These are phyloP conservation scores for Trachelus stipa DNA, from an alignment of 2,888 invertebrate species.

Conservation along the genomic window DNA sequence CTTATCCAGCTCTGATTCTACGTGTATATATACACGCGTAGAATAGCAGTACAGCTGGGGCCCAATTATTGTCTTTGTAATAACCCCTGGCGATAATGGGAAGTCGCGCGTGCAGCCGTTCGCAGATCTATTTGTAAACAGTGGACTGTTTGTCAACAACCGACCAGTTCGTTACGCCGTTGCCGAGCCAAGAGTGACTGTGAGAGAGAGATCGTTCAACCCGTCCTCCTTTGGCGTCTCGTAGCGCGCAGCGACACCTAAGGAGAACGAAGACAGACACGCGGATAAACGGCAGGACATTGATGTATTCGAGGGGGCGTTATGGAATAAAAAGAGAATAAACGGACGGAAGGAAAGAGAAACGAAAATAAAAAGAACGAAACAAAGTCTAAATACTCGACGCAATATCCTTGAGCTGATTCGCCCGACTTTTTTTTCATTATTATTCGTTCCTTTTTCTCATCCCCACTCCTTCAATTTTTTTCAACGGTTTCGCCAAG, in stretches of 20 bases:
- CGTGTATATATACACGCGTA: too few relatives aligned
- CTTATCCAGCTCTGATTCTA: background rate
- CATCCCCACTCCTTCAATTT: background rate
- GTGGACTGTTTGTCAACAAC: constrained; percentile 11
- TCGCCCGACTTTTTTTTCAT: background rate
- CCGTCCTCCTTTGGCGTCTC: background rate
- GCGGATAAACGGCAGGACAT: background rate
- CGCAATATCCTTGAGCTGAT: constrained; percentile 6
- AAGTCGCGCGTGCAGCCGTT: background rate
- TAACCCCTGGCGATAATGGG: background rate
- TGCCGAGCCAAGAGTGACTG: background rate
- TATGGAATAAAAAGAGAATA: background rate
- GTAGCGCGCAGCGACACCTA: background rate
- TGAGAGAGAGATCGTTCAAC: constrained; percentile 12
- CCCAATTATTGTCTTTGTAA: background rate
- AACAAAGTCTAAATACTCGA: background rate
- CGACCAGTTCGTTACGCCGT: background rate
- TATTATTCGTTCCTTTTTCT: background rate
- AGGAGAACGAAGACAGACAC: background rate
- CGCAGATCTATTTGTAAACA: constrained; percentile 11
- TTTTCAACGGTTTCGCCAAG: background rate
- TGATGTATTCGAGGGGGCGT: background rate
- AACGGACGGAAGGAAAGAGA: background rate
- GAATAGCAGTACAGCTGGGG: background rate
- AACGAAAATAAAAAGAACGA: background rate